Conservation (phyloP, 2,113 vertebrate species). For the Ochotona curzoniae region DNA sequence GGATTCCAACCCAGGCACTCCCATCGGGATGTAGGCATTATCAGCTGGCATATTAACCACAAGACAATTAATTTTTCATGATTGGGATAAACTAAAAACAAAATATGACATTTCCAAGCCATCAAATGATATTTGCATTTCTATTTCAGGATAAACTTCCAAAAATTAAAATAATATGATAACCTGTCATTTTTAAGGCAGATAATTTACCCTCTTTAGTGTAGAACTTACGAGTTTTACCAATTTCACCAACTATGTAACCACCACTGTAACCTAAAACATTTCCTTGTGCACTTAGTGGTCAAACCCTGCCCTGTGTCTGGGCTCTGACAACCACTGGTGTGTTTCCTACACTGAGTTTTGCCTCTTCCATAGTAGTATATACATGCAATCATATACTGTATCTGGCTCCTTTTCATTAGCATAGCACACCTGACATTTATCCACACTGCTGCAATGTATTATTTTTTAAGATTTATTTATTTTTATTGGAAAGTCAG, state of each 20-base stretch:
- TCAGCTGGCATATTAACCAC: too few species aligned
- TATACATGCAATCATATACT: background rate
- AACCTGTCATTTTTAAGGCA: background rate
- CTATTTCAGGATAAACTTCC: background rate
- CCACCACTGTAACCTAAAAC: background rate
- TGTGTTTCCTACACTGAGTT: background rate
- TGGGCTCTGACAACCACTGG: background rate
- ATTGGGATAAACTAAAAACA: slow-evolving; percentile 14
- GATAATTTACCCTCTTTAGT: background rate
- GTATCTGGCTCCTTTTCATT: background rate
- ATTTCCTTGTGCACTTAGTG: background rate
- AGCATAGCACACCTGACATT: background rate
- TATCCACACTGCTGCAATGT: background rate
- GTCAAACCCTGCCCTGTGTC: background rate
- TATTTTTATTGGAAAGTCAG: too few species aligned
- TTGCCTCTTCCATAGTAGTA: background rate
- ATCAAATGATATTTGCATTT: slow-evolving; percentile 43
- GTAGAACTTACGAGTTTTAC: slow-evolving; percentile 5
- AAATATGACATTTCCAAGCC: slow-evolving; percentile 20
- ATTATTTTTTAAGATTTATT: background rate
- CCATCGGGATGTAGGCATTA: too few species aligned
- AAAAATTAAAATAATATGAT: slow-evolving; percentile 18
- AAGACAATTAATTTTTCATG: background rate
- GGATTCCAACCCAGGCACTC: too few species aligned
- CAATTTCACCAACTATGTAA: background rate